A percentile compares a stretch with the other conserved stretches of the same genome.
Conservation (phyloP, 2,888 invertebrate genomes). For the Netelia melanura region DNA sequence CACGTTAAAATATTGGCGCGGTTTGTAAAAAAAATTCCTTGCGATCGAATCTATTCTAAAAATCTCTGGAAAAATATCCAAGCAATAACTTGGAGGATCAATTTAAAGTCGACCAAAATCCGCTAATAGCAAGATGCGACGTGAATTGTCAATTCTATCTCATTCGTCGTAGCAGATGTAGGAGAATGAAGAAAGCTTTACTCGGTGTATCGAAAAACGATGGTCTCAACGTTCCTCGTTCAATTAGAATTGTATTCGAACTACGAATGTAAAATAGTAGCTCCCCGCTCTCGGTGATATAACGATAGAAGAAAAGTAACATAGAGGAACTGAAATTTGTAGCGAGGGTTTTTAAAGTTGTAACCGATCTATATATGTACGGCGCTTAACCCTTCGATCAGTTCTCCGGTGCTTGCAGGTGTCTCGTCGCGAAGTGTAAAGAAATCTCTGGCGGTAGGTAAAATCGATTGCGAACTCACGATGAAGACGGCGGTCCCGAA, state of each 20-base stretch:
- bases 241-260: conserved; percentile 52
- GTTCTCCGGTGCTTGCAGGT: conserved; percentile 8
- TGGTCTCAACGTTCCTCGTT: conserved; percentile 27
- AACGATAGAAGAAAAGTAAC: conserved; percentile 10
- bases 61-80: background rate
- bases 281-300: background rate
- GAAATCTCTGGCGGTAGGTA: conserved; percentile 25
- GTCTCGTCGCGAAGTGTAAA: conserved; percentile 46
- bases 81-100: no score
- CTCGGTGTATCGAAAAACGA: conserved; percentile 28
- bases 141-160: background rate
- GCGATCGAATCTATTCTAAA: background rate
- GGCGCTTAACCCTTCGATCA: background rate
- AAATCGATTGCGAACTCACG: conserved; percentile 57
- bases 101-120: background rate
- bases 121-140: background rate
- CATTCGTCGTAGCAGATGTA: background rate
- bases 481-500: conserved; percentile 53
- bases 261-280: conserved; percentile 49
- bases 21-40: background rate
- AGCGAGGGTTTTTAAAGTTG: conserved; percentile 34
- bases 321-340: conserved; percentile 24
- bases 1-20: background rate
- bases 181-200: background rate
- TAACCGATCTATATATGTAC: conserved; percentile 7